Evolutionary conservation across 2,888 invertebrate species (phyloP), one percentile per base, ranked within the genome.

Genomic region (Ellobium chinense): DNA sequence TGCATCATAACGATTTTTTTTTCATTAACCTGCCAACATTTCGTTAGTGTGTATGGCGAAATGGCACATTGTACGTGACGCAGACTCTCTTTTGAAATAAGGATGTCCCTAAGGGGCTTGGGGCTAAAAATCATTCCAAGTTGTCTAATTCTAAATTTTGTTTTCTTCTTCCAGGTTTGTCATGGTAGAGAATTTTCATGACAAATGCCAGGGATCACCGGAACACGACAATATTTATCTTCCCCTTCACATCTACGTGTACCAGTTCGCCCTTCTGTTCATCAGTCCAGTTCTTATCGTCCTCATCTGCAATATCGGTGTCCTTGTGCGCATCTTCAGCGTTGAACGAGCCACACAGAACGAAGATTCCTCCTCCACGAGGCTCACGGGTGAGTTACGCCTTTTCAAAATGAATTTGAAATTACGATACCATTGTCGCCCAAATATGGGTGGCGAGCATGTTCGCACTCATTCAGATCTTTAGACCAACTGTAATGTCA

Each of bases 251-350:
- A 84, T 89, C 56, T 91, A 91, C 81, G 76, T 90, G 34, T 91
- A 91, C 74, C 90, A 91, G 81, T 83, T 90, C 39, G 82, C 85
- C 9, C 83, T 91, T 9, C 86, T 88, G 46, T 91, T 90, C 80
- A 79, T 85, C 24, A 78, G 90, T 0, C 92, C 92, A 0, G 88
- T 89, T n/a, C 37, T 86, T 29, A 80, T 90, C n/a, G 90, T 91
- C 24, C 85, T 91, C 21, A 36, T 87, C 39, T 88, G 88, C 78
- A 92, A 92, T 84, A 77, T 86, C 37, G 78, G 87, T 31, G 89
- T 91, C 5, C 85, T 92, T 18, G 84, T 83, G 63, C 88, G 89
- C 81, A 89, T 90, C 68, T 84, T 86, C 73, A 63, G 80, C 27
- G 83, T 88, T 31, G 80, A 84, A 9, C 68, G 72, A 34, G 80